A percentile compares a stretch with the other conserved stretches of the same genome.
Conservation (phyloP, 1,140 invertebrate genomes). For the Fopius arisanus region DNA sequence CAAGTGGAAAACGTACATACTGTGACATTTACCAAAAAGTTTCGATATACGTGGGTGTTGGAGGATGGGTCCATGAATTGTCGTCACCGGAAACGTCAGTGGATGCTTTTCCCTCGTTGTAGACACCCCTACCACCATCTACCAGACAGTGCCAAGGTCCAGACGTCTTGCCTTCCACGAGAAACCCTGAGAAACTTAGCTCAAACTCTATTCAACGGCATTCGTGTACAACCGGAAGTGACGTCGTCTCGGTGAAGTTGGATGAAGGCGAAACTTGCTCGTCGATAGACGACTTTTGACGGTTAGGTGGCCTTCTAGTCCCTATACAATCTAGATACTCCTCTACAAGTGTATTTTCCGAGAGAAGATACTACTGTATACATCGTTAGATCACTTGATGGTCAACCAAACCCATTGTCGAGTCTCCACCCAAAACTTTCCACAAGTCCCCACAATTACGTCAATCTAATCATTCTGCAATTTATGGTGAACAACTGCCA, state of each 20-base stretch:
- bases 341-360: not conserved
- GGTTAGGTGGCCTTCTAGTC: not conserved
- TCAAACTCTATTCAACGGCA: slow-evolving; percentile 18
- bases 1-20: not conserved
- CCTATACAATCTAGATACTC: no score
- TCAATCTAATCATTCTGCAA: not conserved
- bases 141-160: not conserved
- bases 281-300: slow-evolving; percentile 12
- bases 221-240: slow-evolving; percentile 8
- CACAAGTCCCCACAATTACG: not conserved
- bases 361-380: not conserved
- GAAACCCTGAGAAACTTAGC: slow-evolving; percentile 13
- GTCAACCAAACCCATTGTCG: not conserved
- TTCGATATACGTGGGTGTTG: not conserved
- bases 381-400: not conserved
- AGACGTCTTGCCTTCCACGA: not conserved
- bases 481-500: not conserved
- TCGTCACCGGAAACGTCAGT: not conserved
- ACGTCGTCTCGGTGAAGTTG: slow-evolving; percentile 1
- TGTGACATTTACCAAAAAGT: not conserved
- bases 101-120: not conserved
- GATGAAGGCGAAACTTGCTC: slow-evolving; percentile 4
- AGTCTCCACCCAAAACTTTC: not conserved
- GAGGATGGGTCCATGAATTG: not conserved
- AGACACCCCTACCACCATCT: not conserved